Evolutionary conservation across 2,888 invertebrate species (phyloP).

Genomic region (Germaria angustata): DNA sequence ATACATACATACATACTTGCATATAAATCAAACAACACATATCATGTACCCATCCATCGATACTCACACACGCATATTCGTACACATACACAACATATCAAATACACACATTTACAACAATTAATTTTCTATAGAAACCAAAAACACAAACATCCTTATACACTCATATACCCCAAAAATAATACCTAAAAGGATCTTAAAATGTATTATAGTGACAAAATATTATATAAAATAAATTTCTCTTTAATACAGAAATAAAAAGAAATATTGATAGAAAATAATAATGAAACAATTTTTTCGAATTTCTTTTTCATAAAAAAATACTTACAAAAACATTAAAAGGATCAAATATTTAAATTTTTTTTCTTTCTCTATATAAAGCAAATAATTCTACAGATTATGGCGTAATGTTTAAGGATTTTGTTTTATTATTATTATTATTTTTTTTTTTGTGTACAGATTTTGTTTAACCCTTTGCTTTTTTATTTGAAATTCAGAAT

Average conservation of each 20-base stretch:
- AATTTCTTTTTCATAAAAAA: conserved; percentile 11
- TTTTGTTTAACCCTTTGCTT: too few relatives aligned
- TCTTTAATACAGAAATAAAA: not conserved
- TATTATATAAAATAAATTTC: not conserved
- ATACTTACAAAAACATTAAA: not conserved
- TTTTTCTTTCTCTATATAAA: not conserved
- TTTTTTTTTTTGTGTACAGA: too few relatives aligned
- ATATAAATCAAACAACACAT: not conserved
- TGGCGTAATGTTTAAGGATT: too few relatives aligned
- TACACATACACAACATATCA: not conserved
- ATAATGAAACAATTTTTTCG: not conserved
- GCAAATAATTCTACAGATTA: too few relatives aligned
- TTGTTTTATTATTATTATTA: too few relatives aligned
- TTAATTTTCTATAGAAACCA: not conserved
- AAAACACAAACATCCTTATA: not conserved
- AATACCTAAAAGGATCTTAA: not conserved
- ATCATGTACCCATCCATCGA: not conserved
- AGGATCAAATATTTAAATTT: not conserved
- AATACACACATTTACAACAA: not conserved
- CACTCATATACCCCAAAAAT: not conserved
- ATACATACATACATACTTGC: not conserved
- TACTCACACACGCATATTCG: not conserved
- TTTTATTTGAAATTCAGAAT: not conserved
- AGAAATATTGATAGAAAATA: not conserved
- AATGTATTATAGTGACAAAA: conserved; percentile 21